These are phyloP conservation scores for Microchrysa polita DNA, from an alignment of 2,888 invertebrate species.

Conservation along the genomic window DNA sequence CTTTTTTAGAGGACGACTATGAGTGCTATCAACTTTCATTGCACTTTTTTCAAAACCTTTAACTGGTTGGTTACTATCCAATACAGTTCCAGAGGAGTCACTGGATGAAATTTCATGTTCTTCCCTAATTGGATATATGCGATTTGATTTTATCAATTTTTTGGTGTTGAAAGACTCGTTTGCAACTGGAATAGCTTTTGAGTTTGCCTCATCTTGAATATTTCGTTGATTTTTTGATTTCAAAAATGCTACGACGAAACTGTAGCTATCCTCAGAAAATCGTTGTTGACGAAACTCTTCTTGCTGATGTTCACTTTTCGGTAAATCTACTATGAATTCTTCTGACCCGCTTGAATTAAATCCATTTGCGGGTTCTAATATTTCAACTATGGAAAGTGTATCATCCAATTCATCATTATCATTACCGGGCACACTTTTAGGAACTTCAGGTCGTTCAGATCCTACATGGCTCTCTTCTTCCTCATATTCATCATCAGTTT, in stretches of 20 bases:
- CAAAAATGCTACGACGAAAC: too few species aligned
- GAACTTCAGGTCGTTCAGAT: neutral
- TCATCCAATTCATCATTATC: too few species aligned
- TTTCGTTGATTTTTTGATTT: too few species aligned
- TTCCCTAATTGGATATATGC: slow-evolving; percentile 46
- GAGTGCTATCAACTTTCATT: neutral
- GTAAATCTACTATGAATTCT: too few species aligned
- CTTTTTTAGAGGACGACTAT: neutral
- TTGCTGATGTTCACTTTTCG: neutral
- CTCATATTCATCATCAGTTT: slow-evolving; percentile 6
- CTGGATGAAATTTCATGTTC: slow-evolving; percentile 41
- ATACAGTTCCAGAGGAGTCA: slow-evolving; percentile 9
- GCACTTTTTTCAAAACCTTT: neutral
- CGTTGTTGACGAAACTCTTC: neutral
- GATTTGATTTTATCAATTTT: too few species aligned
- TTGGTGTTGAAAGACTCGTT: neutral
- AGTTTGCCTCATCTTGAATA: too few species aligned
- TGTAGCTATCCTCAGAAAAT: too few species aligned
- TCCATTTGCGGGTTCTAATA: neutral
- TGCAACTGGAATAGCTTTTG: neutral
- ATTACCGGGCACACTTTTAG: too few species aligned
- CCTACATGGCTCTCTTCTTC: slow-evolving; percentile 10
- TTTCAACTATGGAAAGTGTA: too few species aligned
- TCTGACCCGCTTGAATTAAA: neutral
- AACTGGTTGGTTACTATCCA: too few species aligned